phyloP scores from a whole-genome alignment of 2,888 invertebrate species.

The Plebejus melissa region DNA sequence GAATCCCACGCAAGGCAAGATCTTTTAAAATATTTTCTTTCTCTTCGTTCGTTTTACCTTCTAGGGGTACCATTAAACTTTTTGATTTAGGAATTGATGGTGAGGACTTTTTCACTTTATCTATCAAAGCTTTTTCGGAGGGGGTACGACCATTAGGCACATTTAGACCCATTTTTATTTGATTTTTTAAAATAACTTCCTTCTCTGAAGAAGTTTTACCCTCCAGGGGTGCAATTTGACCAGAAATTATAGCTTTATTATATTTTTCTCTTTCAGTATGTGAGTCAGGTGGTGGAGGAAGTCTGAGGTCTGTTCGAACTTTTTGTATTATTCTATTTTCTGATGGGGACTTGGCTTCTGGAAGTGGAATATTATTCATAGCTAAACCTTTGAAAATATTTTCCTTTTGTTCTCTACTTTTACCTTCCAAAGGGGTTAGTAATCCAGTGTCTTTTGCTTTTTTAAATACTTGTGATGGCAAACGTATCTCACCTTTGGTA shows the following conservation, averaged over 20 bases:
- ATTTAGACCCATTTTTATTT: slow-evolving; percentile 32
- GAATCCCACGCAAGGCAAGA: slow-evolving; percentile 34
- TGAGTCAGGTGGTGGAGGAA: slow-evolving; percentile 35
- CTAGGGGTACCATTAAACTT: slow-evolving; percentile 42
- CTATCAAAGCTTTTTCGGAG: slow-evolving; percentile 38
- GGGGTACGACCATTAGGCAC: slow-evolving; percentile 36
- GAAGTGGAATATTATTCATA: slow-evolving; percentile 38
- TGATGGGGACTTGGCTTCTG: slow-evolving; percentile 41
- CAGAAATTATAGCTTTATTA: slow-evolving; percentile 33
- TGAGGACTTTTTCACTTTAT: slow-evolving; percentile 41
- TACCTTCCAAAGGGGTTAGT: slow-evolving; percentile 42
- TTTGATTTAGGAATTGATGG: slow-evolving; percentile 37
- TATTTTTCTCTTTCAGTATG: slow-evolving; percentile 30
- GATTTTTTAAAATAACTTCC: slow-evolving; percentile 35
- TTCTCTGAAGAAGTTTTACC: slow-evolving; percentile 36
- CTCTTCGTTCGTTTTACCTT: slow-evolving; percentile 40
- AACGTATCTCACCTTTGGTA: slow-evolving; percentile 30
- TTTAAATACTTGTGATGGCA: slow-evolving; percentile 39
- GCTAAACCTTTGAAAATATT: slow-evolving; percentile 44
- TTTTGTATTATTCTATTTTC: slow-evolving; percentile 39
- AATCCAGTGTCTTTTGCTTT: slow-evolving; percentile 41
- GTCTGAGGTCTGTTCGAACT: slow-evolving; percentile 32
- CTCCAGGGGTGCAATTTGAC: slow-evolving; percentile 35
- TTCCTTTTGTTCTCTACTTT: slow-evolving; percentile 38
- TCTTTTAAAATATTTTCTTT: slow-evolving; percentile 43